These are phyloP conservation scores for Sigmodon hispidus DNA, from an alignment of 2,113 vertebrate species.

Conservation along the genomic window DNA sequence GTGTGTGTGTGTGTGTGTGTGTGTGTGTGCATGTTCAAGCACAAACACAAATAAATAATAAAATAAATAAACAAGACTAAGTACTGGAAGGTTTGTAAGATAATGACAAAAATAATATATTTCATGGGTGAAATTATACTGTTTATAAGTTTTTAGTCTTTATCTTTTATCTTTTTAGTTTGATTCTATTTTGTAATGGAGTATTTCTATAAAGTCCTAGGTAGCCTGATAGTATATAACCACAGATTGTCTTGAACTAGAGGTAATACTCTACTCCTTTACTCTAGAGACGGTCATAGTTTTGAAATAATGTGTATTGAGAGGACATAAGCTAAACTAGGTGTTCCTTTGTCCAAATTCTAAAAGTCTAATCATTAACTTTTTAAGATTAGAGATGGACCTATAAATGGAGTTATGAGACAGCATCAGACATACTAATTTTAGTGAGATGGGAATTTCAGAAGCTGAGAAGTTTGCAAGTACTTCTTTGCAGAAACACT, in stretches of 20 bases:
- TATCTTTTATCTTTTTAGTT: neutral
- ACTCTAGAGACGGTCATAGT: neutral
- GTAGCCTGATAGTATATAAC: neutral
- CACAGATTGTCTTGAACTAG: neutral
- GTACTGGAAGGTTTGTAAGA: neutral
- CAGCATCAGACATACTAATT: neutral
- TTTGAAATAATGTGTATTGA: neutral
- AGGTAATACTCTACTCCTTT: neutral
- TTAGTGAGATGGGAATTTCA: neutral
- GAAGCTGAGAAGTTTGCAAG: neutral
- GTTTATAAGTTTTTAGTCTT: neutral
- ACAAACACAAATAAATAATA: neutral
- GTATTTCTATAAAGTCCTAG: neutral
- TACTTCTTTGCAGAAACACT: neutral
- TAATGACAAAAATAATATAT: neutral
- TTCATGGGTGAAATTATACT: neutral
- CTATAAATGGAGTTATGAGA: no score
- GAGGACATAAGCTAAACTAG: neutral
- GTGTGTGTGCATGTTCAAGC: no score
- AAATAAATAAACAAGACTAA: neutral
- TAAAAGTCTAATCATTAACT: neutral
- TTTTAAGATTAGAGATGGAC: neutral
- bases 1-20: no score
- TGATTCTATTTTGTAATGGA: neutral
- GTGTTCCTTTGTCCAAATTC: neutral